Percentiles rank a stretch among this genome's conserved stretches.
These are phyloP conservation scores for Trichonephila clavata DNA, from an alignment of 1,140 invertebrate genomes.

Conservation along the genomic window DNA sequence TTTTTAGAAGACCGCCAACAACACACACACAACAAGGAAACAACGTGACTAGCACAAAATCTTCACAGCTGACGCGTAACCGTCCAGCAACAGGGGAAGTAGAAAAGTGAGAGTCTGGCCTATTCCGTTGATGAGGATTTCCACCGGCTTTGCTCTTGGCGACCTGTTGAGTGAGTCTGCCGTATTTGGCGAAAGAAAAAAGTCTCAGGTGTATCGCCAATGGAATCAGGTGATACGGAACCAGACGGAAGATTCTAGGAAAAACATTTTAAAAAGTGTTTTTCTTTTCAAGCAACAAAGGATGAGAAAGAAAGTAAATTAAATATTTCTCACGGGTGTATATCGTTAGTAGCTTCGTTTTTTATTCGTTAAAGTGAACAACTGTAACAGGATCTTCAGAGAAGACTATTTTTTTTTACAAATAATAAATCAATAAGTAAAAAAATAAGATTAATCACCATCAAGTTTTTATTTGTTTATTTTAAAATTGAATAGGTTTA, in stretches of 20 bases:
- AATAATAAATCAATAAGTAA: too few relatives aligned
- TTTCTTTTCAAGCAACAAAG: too few relatives aligned
- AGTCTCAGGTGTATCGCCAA: background rate
- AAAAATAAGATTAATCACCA: too few relatives aligned
- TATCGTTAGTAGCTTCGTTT: too few relatives aligned
- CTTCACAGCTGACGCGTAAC: background rate
- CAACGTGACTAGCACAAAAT: constrained; percentile 58
- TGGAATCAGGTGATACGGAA: background rate
- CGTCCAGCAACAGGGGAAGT: background rate
- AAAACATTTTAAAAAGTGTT: too few relatives aligned
- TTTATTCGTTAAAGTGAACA: too few relatives aligned
- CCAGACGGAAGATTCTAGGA: background rate
- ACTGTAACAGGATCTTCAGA: too few relatives aligned
- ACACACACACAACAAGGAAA: background rate
- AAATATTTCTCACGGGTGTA: too few relatives aligned
- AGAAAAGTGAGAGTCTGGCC: constrained; percentile 53
- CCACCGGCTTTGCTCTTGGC: constrained; percentile 18
- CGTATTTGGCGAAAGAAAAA: background rate
- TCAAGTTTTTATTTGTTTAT: too few relatives aligned
- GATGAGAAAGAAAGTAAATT: too few relatives aligned
- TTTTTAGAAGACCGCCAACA: background rate
- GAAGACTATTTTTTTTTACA: too few relatives aligned
- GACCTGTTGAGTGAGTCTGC: background rate
- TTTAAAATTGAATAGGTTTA: too few relatives aligned
- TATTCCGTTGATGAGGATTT: constrained; percentile 20